Evolutionary conservation across 2,113 vertebrate genomes (phyloP).

Genomic region (Riparia riparia): DNA sequence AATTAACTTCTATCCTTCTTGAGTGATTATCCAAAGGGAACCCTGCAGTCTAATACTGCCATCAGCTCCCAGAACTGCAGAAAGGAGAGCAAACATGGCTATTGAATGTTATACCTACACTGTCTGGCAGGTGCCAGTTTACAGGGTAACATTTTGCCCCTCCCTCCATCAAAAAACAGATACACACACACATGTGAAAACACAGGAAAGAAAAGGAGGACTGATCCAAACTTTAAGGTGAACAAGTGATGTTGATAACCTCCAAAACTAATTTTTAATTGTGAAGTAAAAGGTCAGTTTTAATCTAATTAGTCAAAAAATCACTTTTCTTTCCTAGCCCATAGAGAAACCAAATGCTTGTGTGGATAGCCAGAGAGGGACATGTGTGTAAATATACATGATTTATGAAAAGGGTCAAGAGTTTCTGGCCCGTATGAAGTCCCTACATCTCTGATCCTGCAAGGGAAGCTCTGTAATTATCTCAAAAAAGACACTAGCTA

Average conservation of each 20-base stretch:
- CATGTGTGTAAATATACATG: rapidly evolving
- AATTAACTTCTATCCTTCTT: neutral
- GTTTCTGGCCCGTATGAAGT: neutral
- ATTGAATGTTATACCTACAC: neutral
- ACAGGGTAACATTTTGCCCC: neutral
- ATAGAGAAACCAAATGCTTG: neutral
- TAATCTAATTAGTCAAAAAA: neutral
- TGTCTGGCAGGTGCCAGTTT: neutral
- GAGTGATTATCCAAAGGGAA: neutral
- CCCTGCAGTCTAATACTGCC: neutral
- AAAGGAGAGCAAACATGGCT: neutral
- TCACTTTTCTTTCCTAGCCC: neutral
- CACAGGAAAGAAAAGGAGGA: neutral
- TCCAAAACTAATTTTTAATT: neutral
- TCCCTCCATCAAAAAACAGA: rapidly evolving
- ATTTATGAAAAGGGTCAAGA: neutral
- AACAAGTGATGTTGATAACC: neutral
- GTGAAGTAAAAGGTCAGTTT: neutral
- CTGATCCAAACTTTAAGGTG: neutral
- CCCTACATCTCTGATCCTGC: neutral
- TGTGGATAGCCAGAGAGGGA: neutral
- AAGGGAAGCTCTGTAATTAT: neutral
- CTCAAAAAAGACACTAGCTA: neutral
- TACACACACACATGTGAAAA: rapidly evolving
- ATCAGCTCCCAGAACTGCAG: neutral